Base-by-base conservation (phyloP, 2,113 vertebrate genomes). In the Polypterus bichir region DNA sequence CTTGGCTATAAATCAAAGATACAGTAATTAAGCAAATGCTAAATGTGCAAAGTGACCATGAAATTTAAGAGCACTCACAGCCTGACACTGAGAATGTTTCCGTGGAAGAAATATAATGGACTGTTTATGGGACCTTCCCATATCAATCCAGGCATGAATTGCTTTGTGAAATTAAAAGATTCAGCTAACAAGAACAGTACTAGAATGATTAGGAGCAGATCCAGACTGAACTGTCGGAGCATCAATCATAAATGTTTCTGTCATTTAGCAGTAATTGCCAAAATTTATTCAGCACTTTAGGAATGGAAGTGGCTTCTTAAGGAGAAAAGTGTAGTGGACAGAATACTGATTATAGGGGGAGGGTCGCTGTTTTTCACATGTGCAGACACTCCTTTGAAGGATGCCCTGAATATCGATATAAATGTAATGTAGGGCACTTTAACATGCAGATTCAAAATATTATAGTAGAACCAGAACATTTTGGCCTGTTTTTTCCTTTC, bases 381-480 rank as follows among this genome's bases (percentile, higher is more conserved):
- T 9, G 6, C 47, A 46, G 62, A 10, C 10, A 48, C 46, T n/a
- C 54, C 53, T 58, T 58, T 5, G 44, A 45, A 4, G 44, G 27
- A 5, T 51, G 44, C 46, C 9, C 4, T 46, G 69, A 66, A 70
- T 77, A 77, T 74, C 76, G 77, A 78, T 81, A 73, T 77, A 81
- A 77, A 79, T 79, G 74, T 81, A 74, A 79, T 78, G 70, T 64
- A 76, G 74, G 66, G 44, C 2, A 47, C n/a, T 5, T 48, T 27
- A 47, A 48, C 53, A 10, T n/a, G 3, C 27, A 44, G 27, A 6
- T 27, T 9, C 3, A 44, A 8, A 58, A 4, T 44, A 44, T 7
- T 7, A 7, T 7, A 3, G 44, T 45, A 45, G 7, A 58, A 7
- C 56, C 46, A 4, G 56, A 45, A 5, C 9, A 7, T 27, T 27